Evolutionary conservation across 2,797 vertebrate species (phyloP), one percentile per base, ranked within the genome.

Genomic region (Momotus momota): DNA sequence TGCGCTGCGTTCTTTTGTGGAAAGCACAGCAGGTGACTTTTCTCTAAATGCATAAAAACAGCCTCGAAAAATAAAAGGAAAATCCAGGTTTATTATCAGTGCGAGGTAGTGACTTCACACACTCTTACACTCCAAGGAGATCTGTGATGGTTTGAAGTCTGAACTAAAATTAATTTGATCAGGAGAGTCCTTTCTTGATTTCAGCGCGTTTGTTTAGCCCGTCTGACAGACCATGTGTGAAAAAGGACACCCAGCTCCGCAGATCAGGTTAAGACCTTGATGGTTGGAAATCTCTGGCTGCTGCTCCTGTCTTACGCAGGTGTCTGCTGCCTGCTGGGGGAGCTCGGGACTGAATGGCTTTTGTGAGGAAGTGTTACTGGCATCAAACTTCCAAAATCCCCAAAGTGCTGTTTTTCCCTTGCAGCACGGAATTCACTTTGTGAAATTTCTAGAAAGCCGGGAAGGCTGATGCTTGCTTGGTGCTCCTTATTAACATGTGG

Each of bases 211-310:
- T 6, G 1, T 49, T 29, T 21, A 22, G 40, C 43, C 75, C 48
- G 4, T 38, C 57, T 43, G n/a, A 14, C 41, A 43, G 75, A 7
- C 3, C 1, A 0, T 5, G 27, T 0, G 33, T 8, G 64, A 14
- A 15, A 48, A 29, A 22, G 64, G 52, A 45, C 15, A 10, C 35
- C 26, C n/a, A 12, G 54, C 45, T 38, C 49, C n/a, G 60, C 70
- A 14, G 35, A 17, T 0, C 2, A 6, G 66, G 20, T 51, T 23
- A 49, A 33, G 31, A 7, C 15, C 5, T 11, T 12, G 8, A 4
- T 9, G 20, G 17, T 31, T 33, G 70, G 62, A 41, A 31, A 57
- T n/a, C 49, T 65, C 58, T 35, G 12, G 26, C 51, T 55, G 40
- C 74, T 61, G 40, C 33, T 82, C 21, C 83, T 49, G 43, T 4